Percentiles rank a stretch among this genome's conserved stretches.
Conservation (phyloP, 2,888 invertebrate species). For the Synergus umbraculus region DNA sequence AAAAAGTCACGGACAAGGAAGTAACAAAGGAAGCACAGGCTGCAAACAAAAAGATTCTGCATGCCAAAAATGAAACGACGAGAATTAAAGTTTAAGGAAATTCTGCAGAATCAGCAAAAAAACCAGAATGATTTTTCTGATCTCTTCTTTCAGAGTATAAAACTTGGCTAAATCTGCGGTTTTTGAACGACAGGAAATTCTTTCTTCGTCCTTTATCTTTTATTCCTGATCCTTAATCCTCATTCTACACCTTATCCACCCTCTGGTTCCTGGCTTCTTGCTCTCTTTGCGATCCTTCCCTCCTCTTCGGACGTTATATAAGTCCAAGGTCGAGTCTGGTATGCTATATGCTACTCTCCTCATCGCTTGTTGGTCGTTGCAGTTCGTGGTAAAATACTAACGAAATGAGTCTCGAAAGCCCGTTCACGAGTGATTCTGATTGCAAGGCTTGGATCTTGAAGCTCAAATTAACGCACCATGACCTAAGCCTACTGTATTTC, state of each 20-base stretch:
- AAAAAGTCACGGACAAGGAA: not conserved
- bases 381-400: conserved; percentile 10
- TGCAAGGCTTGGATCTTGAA: not conserved
- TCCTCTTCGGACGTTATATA: conserved; percentile 19
- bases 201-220: not conserved
- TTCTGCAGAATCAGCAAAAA: not conserved
- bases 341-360: not conserved
- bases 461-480: conserved; percentile 5
- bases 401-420: conserved; percentile 13
- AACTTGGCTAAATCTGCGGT: not conserved
- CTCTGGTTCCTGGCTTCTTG: not conserved
- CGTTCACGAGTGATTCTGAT: conserved; percentile 13
- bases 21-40: not conserved
- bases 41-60: not conserved
- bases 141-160: not conserved
- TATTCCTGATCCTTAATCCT: not conserved
- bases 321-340: conserved; percentile 20
- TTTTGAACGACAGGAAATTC: not conserved
- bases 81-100: not conserved
- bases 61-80: not conserved
- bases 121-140: not conserved
- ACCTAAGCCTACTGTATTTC: conserved; percentile 18
- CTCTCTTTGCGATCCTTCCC: conserved; percentile 19
- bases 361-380: conserved; percentile 1
- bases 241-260: conserved; percentile 7